Percentiles rank a stretch among this genome's conserved stretches.
Conservation (phyloP, 2,888 invertebrate genomes). For the Andrena trimmerana region DNA sequence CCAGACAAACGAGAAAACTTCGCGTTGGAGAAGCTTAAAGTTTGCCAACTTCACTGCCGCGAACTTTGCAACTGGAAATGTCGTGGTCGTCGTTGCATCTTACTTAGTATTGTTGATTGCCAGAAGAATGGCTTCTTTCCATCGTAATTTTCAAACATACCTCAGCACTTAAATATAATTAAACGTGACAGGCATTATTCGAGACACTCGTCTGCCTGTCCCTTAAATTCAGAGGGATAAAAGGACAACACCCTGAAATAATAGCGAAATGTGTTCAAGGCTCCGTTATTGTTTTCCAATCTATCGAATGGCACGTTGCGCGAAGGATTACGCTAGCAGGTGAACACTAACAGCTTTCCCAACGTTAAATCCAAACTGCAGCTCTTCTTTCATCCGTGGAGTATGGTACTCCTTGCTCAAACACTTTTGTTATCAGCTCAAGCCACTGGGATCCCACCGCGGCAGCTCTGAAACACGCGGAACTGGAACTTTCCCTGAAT, state of each 20-base stretch:
- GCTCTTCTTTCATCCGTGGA: background rate
- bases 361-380: constrained; percentile 17
- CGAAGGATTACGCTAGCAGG: background rate
- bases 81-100: constrained; percentile 19
- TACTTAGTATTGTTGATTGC: constrained; percentile 35
- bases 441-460: background rate
- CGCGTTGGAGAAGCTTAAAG: constrained; percentile 34
- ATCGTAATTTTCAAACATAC: constrained; percentile 12
- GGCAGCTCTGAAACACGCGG: constrained; percentile 3
- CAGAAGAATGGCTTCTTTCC: constrained; percentile 22
- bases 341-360: background rate
- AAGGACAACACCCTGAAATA: too few relatives aligned
- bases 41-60: constrained; percentile 29
- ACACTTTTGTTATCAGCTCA: constrained; percentile 41
- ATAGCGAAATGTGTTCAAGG: background rate
- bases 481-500: constrained; percentile 37
- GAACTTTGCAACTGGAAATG: constrained; percentile 22
- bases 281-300: too few relatives aligned
- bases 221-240: too few relatives aligned
- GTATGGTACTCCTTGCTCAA: background rate
- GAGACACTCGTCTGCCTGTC: background rate
- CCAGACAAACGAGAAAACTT: constrained; percentile 43
- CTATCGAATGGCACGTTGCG: too few relatives aligned
- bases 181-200: background rate
- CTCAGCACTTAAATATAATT: background rate